Evolutionary conservation across 1,140 invertebrate genomes (phyloP), one percentile per base, ranked within the genome.

Genomic region (Coelopa frigida): DNA sequence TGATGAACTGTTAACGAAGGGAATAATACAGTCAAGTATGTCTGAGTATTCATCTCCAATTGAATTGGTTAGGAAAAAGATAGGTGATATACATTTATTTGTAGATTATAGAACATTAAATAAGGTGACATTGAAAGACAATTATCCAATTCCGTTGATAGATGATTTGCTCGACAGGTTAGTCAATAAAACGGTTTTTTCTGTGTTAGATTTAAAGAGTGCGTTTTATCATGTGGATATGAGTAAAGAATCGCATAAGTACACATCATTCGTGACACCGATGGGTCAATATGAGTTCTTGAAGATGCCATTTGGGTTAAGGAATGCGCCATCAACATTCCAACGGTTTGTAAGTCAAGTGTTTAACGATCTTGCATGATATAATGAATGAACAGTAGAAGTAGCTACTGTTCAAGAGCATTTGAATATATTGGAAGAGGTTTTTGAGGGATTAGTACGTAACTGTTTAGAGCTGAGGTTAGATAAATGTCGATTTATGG

Each of bases 261-360:
- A 48, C 22, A 58, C 52, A 5, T 43, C 50, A 7, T 58, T 58
- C 29, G 36, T 53, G 18, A 54, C 49, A 17, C 56, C 56, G 3
- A 10, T 49, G 0, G 51, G 53, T 5, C 52, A 56, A 36, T 54
- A 45, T 44, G 55, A 58, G 39, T 57, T 46, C 39, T 33, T 50
- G 10, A 42, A 45, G 50, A 38, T 71, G 73, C 26, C 64, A 56
- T 61, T 59, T 49, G 49, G 51, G 3, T 40, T 55, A 21, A 49
- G 11, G 17, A 43, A 49, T 44, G 52, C 43, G 24, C 56, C 52
- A 10, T 12, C 40, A 10, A 40, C 38, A 12, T 67, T 67, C 49
- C 50, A 48, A 26, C 29, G 45, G 22, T 53, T 57, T 33, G 51
- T 70, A 15, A 58, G 55, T 35, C 32, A 18, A 29, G 33, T 44